Evolutionary conservation across 2,113 vertebrate species (phyloP), one percentile per base, ranked within the genome.

Genomic region (Noctilio leporinus): DNA sequence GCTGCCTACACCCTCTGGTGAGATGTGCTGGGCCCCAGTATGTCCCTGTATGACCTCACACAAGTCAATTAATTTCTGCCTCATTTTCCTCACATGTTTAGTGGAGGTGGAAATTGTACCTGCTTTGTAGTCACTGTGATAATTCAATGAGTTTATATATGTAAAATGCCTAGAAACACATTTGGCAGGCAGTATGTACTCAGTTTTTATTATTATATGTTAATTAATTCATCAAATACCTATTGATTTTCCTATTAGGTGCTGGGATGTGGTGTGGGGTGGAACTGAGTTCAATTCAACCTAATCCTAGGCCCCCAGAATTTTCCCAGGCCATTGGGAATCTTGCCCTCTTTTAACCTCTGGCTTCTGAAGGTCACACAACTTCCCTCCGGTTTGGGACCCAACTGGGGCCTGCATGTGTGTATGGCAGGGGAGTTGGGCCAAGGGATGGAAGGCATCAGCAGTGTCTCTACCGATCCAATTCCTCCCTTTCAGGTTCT

Each of bases 1-100:
- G 99, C 99, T 80, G 98, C 99, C 3, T 99, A 99, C 96, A 99
- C 99, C 0, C 98, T 99, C 93, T 99, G 99, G 99, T 99, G 97
- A 98, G 99, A 96, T 0, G 33, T 82, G 62, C 49, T 69, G 62
- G 78, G 78, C 5, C 84, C 77, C 33, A 72, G 8, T 62, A 53
- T 85, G 11, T 94, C 75, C 53, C 22, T 59, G 9, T 85, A 38
- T 49, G 30, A 82, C 24, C 62, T 85, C 51, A 80, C 43, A 69
- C 26, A 84, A 84, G 55, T 69, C 72, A 64, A 51, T 83, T 90
- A 92, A 96, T 4, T 78, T 87, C 65, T 85, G 83, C 59, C 72
- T 94, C 91, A 38, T 53, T 64, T 43, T 93, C 30, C 49, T 81
- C 35, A 76, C 16, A 53, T 89, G 40, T 86, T 78, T 92, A 45